Evolutionary conservation across 2,888 invertebrate species (phyloP).

Genomic region (Caenorhabditis uteleia): DNA sequence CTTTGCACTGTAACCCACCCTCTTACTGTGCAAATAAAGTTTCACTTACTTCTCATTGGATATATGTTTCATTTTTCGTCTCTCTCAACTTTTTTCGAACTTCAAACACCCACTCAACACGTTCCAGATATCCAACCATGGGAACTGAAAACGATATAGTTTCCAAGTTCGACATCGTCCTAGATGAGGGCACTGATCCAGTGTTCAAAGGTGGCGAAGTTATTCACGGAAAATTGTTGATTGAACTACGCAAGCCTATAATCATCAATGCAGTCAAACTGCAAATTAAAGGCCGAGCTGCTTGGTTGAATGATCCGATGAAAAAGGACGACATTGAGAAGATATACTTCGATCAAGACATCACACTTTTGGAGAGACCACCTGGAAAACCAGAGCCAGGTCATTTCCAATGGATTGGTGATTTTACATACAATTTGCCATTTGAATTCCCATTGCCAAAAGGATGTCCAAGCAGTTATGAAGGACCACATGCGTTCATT

Average conservation of each 20-base stretch:
- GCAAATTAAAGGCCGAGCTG: slow-evolving; percentile 57
- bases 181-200: slow-evolving; percentile 44
- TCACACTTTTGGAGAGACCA: slow-evolving; percentile 66
- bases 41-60: too few relatives aligned
- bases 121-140: slow-evolving; percentile 11
- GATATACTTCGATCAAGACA: slow-evolving; percentile 66
- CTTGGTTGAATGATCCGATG: slow-evolving; percentile 49
- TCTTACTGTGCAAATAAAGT: slow-evolving; percentile 6
- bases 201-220: slow-evolving; percentile 50
- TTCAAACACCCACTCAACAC: background rate
- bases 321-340: slow-evolving; percentile 56
- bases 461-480: slow-evolving; percentile 64
- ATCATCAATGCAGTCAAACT: slow-evolving; percentile 50
- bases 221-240: slow-evolving; percentile 45
- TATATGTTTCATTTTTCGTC: slow-evolving; percentile 1
- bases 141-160: slow-evolving; percentile 38
- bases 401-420: slow-evolving; percentile 66
- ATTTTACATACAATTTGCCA: slow-evolving; percentile 63
- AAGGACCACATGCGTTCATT: slow-evolving; percentile 64
- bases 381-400: slow-evolving; percentile 67
- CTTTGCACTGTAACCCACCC: too few relatives aligned
- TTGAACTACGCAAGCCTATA: slow-evolving; percentile 43
- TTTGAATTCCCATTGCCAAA: slow-evolving; percentile 67
- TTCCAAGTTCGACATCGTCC: slow-evolving; percentile 40
- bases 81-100: background rate